Conservation (phyloP, 64 coral and sea anemone species). For the Porites lutea region DNA sequence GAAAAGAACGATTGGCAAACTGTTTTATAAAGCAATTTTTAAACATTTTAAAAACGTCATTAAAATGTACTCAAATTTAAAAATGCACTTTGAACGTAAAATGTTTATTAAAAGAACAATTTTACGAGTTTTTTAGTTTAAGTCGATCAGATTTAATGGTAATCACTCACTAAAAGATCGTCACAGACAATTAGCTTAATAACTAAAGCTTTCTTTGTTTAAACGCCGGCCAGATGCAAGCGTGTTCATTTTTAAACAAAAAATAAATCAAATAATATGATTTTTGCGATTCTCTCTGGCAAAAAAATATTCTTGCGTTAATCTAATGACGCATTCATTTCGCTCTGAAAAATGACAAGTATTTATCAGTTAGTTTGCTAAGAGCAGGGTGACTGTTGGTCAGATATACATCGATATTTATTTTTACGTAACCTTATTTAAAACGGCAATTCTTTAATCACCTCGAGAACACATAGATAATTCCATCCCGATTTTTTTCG, state of each 20-base stretch:
- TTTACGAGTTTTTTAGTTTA: background rate
- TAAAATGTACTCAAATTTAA: background rate
- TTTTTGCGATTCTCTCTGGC: background rate
- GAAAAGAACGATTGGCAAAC: background rate
- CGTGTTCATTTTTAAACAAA: slow-evolving; percentile 27
- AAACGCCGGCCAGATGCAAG: slow-evolving; percentile 35
- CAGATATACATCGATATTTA: no score
- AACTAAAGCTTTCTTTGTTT: slow-evolving; percentile 51
- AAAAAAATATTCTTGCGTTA: background rate
- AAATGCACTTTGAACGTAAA: background rate
- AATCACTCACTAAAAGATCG: slow-evolving; percentile 8
- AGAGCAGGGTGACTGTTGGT: no score
- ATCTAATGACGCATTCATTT: background rate
- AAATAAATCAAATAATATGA: slow-evolving; percentile 4
- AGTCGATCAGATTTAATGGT: background rate
- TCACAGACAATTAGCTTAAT: slow-evolving; percentile 42
- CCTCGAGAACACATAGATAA: no score
- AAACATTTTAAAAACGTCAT: background rate
- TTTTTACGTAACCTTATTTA: no score
- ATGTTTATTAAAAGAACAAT: slow-evolving; percentile 36
- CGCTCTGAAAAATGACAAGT: no score
- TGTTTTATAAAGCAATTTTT: background rate
- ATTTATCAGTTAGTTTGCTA: no score
- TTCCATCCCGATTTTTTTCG: slow-evolving; percentile 17
- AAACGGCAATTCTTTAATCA: no score